Conservation (phyloP, 2,113 vertebrate species). For the Pseudorhombus dupliciocellatus region DNA sequence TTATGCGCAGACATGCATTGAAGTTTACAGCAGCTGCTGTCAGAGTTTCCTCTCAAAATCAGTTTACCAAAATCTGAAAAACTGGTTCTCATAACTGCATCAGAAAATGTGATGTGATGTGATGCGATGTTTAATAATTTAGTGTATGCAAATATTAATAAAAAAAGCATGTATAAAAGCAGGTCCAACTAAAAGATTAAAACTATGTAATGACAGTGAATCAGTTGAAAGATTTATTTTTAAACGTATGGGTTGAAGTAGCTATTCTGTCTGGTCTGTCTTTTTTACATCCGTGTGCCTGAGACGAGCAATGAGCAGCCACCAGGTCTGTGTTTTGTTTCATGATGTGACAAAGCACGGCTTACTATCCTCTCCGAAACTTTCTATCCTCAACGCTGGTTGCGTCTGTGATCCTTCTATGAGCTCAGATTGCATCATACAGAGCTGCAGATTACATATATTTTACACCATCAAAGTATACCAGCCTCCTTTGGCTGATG, state of each 20-base stretch:
- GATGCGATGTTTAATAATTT: too few relatives aligned
- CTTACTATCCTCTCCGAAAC: slow-evolving; percentile 35
- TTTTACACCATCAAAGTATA: slow-evolving; percentile 75
- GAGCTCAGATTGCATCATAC: slow-evolving; percentile 70
- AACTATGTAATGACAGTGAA: background rate
- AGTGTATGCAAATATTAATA: too few relatives aligned
- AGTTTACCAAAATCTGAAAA: too few relatives aligned
- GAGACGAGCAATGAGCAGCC: background rate
- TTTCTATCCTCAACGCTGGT: slow-evolving; percentile 20
- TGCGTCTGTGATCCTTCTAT: slow-evolving; percentile 11
- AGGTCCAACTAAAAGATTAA: background rate
- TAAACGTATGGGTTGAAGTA: slow-evolving; percentile 30
- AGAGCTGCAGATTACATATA: slow-evolving; percentile 65
- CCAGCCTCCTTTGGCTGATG: slow-evolving; percentile 51
- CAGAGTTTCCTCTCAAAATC: too few relatives aligned
- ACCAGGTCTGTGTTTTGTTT: slow-evolving; percentile 44
- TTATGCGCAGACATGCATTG: too few relatives aligned
- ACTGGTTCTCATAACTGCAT: too few relatives aligned
- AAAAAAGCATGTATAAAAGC: too few relatives aligned
- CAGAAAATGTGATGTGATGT: too few relatives aligned
- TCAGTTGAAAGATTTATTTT: slow-evolving; percentile 21
- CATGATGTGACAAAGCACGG: slow-evolving; percentile 26
- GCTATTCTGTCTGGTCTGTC: slow-evolving; percentile 23
- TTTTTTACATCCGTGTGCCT: background rate
- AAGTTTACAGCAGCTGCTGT: too few relatives aligned